These are phyloP conservation scores for Theristicus caerulescens DNA, from an alignment of 2,113 vertebrate genomes.

Conservation along the genomic window DNA sequence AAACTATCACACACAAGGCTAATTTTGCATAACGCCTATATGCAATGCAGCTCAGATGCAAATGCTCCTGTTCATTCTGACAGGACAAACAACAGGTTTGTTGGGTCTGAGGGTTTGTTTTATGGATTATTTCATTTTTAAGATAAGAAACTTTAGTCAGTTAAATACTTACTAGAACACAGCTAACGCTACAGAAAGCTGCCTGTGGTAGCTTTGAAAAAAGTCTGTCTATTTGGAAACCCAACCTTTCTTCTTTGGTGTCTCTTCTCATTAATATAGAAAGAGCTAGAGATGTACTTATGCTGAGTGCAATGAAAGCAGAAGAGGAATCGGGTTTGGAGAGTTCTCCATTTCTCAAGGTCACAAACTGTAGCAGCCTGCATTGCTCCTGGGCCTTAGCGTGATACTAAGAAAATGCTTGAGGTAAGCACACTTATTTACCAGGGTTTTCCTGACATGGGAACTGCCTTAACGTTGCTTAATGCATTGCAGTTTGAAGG, in stretches of 20 bases:
- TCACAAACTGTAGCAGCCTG: neutral
- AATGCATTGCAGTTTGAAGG: neutral
- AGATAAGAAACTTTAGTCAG: neutral
- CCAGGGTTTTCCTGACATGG: neutral
- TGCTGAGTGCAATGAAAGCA: neutral
- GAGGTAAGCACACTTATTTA: neutral
- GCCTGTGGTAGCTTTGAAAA: neutral
- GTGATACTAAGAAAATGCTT: neutral
- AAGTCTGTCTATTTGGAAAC: neutral
- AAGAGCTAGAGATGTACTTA: neutral
- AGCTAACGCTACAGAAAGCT: neutral
- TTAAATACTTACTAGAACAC: neutral
- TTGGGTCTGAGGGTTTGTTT: neutral
- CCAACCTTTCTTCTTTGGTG: neutral
- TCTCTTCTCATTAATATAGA: neutral
- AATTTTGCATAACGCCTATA: neutral
- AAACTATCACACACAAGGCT: neutral
- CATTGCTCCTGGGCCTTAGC: neutral
- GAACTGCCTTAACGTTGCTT: neutral
- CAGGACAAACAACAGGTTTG: slow-evolving; percentile 43
- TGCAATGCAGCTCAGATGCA: neutral
- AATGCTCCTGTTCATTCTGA: neutral
- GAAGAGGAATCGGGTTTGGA: neutral
- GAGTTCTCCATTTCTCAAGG: neutral
- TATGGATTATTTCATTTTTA: neutral